phyloP scores from a whole-genome alignment of 2,888 invertebrate genomes.

The Scrobipalpa atriplicella region DNA sequence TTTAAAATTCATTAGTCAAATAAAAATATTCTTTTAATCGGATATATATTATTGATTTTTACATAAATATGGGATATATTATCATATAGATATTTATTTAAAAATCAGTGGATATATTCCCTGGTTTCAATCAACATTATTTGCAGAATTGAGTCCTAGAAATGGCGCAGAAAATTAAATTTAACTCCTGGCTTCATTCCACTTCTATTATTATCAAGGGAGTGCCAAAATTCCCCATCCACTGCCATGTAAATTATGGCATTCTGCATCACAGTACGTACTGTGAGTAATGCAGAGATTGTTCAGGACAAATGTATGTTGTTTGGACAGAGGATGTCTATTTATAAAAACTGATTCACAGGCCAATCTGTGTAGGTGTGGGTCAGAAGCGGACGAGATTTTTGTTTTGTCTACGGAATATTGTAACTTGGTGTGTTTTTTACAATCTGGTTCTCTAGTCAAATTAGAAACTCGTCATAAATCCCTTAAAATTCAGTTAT shows the following conservation, averaged over 20 bases:
- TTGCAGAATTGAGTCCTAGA: neutral
- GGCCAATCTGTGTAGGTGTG: neutral
- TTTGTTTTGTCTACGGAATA: neutral
- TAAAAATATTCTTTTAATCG: too few species aligned
- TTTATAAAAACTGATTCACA: conserved; percentile 3
- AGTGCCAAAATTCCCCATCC: conserved; percentile 71
- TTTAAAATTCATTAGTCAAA: too few species aligned
- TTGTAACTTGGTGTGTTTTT: neutral
- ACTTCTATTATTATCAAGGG: conserved; percentile 66
- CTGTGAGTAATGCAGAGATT: conserved; percentile 31
- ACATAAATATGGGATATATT: too few species aligned
- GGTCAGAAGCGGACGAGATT: neutral
- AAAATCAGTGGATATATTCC: too few species aligned
- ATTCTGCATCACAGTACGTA: conserved; percentile 33
- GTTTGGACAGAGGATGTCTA: neutral
- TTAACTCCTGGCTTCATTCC: conserved; percentile 66
- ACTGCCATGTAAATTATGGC: conserved; percentile 47
- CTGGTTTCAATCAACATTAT: neutral
- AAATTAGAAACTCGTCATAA: too few species aligned
- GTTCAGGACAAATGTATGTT: neutral
- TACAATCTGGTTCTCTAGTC: too few species aligned
- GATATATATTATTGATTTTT: too few species aligned
- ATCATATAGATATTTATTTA: too few species aligned
- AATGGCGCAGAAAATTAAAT: conserved; percentile 46
- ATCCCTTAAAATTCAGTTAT: too few species aligned